A percentile compares a stretch with the other conserved stretches of the same genome.
Evolutionary conservation across 2,113 vertebrate genomes (phyloP).

Genomic region (Muntiacus reevesi): DNA sequence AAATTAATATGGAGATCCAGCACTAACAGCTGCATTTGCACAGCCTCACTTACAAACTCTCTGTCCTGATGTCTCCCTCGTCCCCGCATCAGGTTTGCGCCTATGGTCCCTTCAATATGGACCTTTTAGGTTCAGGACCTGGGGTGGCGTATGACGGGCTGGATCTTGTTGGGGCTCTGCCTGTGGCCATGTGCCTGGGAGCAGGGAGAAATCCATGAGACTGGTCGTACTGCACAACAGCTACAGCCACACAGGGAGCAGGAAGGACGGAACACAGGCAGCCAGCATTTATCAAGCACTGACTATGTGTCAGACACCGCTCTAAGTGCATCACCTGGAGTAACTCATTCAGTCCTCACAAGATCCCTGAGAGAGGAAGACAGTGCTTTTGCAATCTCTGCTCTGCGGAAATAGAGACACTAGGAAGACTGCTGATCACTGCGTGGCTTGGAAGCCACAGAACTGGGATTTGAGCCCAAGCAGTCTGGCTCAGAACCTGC

Average conservation of each 20-base stretch:
- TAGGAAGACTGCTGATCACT: not conserved
- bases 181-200: not conserved
- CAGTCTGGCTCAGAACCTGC: not conserved
- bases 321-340: not conserved
- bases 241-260: not conserved
- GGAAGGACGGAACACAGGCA: not conserved
- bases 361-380: not conserved
- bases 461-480: not conserved
- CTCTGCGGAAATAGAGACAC: not conserved
- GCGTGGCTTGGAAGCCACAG: not conserved
- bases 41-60: not conserved
- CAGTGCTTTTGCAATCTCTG: not conserved
- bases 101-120: not conserved
- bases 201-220: not conserved
- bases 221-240: not conserved
- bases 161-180: not conserved
- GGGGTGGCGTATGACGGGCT: not conserved
- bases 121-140: not conserved
- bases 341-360: not conserved
- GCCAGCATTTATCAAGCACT: not conserved
- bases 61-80: not conserved
- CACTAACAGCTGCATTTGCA: not conserved
- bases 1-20: conserved; percentile 46
- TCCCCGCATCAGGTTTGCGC: not conserved
- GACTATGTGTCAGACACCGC: not conserved